Conservation (phyloP, 2,797 vertebrate genomes). For the Bradypodion pumilum region DNA sequence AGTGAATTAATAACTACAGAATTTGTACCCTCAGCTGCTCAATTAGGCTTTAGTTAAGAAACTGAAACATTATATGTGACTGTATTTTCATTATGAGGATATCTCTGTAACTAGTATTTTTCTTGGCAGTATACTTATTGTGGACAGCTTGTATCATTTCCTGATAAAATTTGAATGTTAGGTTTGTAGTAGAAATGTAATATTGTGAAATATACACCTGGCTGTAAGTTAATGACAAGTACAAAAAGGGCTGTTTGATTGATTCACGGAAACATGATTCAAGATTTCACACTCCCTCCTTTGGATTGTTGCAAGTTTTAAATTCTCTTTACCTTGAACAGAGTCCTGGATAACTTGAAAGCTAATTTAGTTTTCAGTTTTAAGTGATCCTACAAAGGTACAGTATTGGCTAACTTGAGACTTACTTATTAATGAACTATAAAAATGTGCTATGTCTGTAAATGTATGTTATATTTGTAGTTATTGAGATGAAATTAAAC, state of each 20-base stretch:
- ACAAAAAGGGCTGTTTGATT: too few species aligned
- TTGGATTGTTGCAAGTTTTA: too few species aligned
- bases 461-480: background rate
- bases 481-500: background rate
- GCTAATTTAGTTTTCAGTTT: too few species aligned
- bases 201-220: background rate
- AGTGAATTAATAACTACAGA: slow-evolving; percentile 58
- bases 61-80: slow-evolving; percentile 44
- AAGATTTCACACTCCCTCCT: too few species aligned
- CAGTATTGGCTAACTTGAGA: too few species aligned
- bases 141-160: slow-evolving; percentile 44
- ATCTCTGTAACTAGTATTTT: background rate
- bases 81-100: slow-evolving; percentile 56
- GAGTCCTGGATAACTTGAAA: too few species aligned
- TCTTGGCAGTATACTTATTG: slow-evolving; percentile 46
- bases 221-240: background rate
- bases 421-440: background rate
- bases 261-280: too few species aligned
- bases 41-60: slow-evolving; percentile 46
- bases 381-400: too few species aligned
- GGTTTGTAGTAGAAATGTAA: background rate
- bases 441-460: background rate
- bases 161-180: slow-evolving; percentile 22
- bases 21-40: slow-evolving; percentile 56
- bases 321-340: too few species aligned